These are phyloP conservation scores for Oxyura jamaicensis DNA, from an alignment of 2,113 vertebrate genomes.

Conservation along the genomic window DNA sequence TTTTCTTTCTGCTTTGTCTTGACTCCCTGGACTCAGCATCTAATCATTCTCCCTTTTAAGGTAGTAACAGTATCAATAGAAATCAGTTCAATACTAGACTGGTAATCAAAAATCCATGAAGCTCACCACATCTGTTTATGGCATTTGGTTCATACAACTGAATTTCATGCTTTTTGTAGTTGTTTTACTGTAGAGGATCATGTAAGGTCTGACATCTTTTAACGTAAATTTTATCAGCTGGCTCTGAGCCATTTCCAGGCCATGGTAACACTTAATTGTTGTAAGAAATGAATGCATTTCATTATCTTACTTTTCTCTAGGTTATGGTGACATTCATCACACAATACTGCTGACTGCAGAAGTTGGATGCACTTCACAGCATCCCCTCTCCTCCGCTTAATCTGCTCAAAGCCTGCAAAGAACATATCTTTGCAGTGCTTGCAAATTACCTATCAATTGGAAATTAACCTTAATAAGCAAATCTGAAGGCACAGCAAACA, in stretches of 20 bases:
- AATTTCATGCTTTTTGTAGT: neutral
- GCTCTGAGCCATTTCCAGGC: neutral
- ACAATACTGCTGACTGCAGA: conserved; percentile 38
- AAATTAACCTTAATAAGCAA: conserved; percentile 57
- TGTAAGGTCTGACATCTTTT: neutral
- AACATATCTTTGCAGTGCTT: conserved; percentile 13
- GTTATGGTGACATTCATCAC: conserved; percentile 44
- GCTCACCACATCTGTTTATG: neutral
- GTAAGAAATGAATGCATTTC: conserved; percentile 10
- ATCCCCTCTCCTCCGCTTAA: neutral
- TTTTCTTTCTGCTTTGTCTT: neutral
- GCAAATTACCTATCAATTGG: conserved; percentile 21
- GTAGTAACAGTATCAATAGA: neutral
- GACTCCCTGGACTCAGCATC: neutral
- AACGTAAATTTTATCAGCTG: conserved; percentile 8
- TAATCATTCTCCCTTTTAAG: neutral
- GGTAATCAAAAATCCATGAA: neutral
- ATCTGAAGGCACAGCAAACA: conserved; percentile 41
- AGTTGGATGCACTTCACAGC: conserved; percentile 18
- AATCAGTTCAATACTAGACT: neutral
- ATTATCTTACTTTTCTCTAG: conserved; percentile 22
- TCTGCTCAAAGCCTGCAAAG: conserved; percentile 20
- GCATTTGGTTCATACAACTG: neutral
- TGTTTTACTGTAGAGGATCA: neutral
- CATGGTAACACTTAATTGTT: neutral